Evolutionary conservation across 2,888 invertebrate genomes (phyloP).

Genomic region (Eupithecia tripunctaria): DNA sequence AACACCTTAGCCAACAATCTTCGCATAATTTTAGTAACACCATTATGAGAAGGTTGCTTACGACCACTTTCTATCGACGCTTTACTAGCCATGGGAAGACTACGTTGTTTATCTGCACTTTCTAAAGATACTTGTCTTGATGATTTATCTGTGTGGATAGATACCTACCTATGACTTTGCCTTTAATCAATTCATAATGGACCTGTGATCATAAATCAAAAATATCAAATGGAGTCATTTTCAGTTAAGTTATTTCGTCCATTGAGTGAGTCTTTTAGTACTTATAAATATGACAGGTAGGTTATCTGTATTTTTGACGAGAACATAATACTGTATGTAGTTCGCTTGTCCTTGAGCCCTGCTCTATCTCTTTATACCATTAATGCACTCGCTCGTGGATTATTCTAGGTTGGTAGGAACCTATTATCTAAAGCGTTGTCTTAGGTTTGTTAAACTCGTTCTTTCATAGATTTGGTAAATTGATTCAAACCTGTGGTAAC

Average conservation of each 20-base stretch:
- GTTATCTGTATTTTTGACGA: not conserved
- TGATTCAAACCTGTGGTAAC: not conserved
- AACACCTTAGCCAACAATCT: constrained; percentile 8
- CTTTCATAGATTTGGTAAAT: not conserved
- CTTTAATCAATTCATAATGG: not conserved
- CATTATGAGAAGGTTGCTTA: constrained; percentile 50
- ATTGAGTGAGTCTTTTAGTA: not conserved
- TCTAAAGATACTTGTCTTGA: constrained; percentile 42
- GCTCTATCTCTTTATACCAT: not conserved
- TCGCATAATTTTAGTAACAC: constrained; percentile 54
- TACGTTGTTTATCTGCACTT: constrained; percentile 59
- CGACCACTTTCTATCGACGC: constrained; percentile 69
- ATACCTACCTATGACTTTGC: not conserved
- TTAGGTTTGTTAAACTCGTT: not conserved
- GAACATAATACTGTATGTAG: not conserved
- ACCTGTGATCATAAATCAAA: not conserved
- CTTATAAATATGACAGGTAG: not conserved
- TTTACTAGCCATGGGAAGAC: constrained; percentile 71
- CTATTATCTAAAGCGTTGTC: not conserved
- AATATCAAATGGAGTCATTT: not conserved
- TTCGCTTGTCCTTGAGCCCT: not conserved
- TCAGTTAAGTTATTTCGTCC: not conserved
- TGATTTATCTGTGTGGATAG: constrained; percentile 20
- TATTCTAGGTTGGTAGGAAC: not conserved
- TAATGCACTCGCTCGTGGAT: not conserved